phyloP scores from a whole-genome alignment of 2,113 vertebrate species.

The Anhinga anhinga region DNA sequence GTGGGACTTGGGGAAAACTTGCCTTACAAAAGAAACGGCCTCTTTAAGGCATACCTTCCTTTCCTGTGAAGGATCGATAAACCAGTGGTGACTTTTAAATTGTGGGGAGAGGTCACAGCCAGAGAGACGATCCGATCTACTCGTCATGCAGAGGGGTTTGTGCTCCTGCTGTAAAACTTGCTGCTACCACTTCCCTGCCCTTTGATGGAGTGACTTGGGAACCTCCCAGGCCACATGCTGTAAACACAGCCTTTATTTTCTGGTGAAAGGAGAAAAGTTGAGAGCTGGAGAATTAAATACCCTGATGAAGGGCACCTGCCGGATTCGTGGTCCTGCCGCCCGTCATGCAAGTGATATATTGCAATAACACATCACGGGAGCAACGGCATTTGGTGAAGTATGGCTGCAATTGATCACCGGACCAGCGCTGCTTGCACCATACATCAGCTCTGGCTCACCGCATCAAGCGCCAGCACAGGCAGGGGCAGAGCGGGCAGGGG shows the following conservation, averaged over 20 bases:
- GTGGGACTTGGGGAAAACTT: not conserved
- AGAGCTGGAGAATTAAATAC: conserved; percentile 48
- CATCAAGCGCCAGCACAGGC: fast-evolving
- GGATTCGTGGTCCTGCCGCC: not conserved
- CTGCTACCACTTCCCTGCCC: not conserved
- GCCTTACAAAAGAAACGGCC: not conserved
- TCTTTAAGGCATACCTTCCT: not conserved
- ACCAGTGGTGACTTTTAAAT: not conserved
- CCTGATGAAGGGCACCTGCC: conserved; percentile 47
- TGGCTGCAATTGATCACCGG: conserved; percentile 2
- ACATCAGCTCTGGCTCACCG: fast-evolving
- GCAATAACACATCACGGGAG: conserved; percentile 10
- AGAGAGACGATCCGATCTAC: not conserved
- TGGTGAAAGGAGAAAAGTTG: not conserved
- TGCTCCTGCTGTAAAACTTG: not conserved
- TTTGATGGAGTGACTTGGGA: not conserved
- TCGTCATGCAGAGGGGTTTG: not conserved
- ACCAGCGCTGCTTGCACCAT: not conserved
- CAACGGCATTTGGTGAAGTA: not conserved
- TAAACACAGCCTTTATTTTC: conserved; percentile 27
- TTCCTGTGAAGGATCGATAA: not conserved
- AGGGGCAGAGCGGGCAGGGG: not conserved
- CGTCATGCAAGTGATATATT: not conserved
- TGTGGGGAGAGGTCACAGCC: not conserved
- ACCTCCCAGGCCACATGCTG: not conserved